Base-by-base conservation (phyloP, 2,113 vertebrate genomes). In the Malaclemys terrapin region DNA sequence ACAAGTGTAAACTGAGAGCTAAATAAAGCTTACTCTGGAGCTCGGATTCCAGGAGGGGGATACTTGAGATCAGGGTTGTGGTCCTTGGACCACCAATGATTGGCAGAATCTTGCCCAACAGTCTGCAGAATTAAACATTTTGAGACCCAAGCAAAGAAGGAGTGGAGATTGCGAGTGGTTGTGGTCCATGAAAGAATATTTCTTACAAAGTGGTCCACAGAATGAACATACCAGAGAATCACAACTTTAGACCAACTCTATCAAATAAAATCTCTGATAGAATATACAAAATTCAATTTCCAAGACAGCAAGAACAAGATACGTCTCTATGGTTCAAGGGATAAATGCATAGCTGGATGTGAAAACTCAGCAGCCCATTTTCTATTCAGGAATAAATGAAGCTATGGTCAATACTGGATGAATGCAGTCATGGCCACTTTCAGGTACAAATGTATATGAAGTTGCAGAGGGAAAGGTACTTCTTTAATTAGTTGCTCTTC, bases 401-500 rank as follows among this genome's bases (percentile, higher is more conserved):
- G 10, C 6, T n/a, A 89, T 52, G 27, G 87, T 12, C 31, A 62
- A 2, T 53, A 29, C 24, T 83, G 13, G 42, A 62, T 54, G 50
- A 91, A 76, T 59, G 75, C 8, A 83, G 31, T 42, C 20, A 27
- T 87, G 47, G n/a, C 53, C 47, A 84, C 57, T 2, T 47, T 78
- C 11, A 47, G 22, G 49, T 91, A 57, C 20, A 83, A 76, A 52
- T 85, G 56, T 17, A 69, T 94, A 87, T 1, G 4, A 93, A 88
- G 83, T 91, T 88, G 45, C 85, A 81, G 38, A 82, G 13, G 56
- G 38, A 57, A 45, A 27, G 8, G 25, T 57, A 38, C 24, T 82
- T 54, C 22, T 83, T 78, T 78, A 76, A 3, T 2, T 54, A 78
- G 24, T 57, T 95, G 90, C 95, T 93, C 81, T 94, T 95, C 92